These are phyloP conservation scores for Phymastichus coffea DNA, from an alignment of 1,140 invertebrate genomes.

Conservation along the genomic window DNA sequence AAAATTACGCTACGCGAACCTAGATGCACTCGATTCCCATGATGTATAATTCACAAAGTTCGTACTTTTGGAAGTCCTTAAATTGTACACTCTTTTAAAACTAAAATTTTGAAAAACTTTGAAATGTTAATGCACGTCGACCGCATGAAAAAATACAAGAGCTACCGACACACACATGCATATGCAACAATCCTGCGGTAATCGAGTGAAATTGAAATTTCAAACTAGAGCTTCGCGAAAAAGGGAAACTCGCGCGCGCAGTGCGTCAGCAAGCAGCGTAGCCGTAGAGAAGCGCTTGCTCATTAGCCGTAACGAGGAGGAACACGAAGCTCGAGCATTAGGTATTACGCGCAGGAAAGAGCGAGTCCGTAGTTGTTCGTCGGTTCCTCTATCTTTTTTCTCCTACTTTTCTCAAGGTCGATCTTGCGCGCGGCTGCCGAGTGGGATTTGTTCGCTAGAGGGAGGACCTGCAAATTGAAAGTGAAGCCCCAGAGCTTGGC, in stretches of 20 bases:
- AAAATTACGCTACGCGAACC: too few species aligned
- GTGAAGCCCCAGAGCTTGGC: not conserved
- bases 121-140: not conserved
- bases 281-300: not conserved
- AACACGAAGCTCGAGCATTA: slow-evolving; percentile 3
- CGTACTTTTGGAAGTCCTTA: too few species aligned
- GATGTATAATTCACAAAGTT: too few species aligned
- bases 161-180: too few species aligned
- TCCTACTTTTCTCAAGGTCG: not conserved
- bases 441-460: too few species aligned
- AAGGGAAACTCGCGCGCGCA: too few species aligned
- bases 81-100: too few species aligned
- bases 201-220: slow-evolving; percentile 25
- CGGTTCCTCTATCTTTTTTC: not conserved
- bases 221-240: too few species aligned
- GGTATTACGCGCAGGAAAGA: slow-evolving; percentile 4
- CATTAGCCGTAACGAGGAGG: slow-evolving; percentile 12
- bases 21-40: too few species aligned
- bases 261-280: too few species aligned
- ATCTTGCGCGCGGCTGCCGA: not conserved
- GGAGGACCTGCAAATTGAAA: slow-evolving; percentile 17
- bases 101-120: too few species aligned
- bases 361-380: not conserved
- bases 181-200: too few species aligned
- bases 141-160: not conserved